These are phyloP conservation scores for Brachionichthys hirsutus DNA, from an alignment of 2,113 vertebrate genomes.

Conservation along the genomic window DNA sequence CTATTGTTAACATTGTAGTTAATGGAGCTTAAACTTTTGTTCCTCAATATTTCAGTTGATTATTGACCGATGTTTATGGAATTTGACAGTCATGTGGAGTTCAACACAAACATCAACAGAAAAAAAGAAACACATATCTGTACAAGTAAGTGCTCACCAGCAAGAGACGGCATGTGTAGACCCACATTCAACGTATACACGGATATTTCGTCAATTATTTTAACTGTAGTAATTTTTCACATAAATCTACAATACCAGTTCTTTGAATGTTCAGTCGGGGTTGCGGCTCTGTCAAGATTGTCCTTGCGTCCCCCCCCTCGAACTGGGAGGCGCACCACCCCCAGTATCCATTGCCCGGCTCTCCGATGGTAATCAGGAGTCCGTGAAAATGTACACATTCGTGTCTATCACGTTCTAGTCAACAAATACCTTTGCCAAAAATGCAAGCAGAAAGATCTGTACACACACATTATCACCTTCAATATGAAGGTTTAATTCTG, in stretches of 20 bases:
- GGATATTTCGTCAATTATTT: conserved; percentile 61
- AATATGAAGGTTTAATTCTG: conserved; percentile 85
- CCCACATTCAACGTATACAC: conserved; percentile 74
- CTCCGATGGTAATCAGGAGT: conserved; percentile 39
- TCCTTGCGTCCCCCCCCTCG: conserved; percentile 32
- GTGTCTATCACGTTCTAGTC: conserved; percentile 62
- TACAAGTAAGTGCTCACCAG: conserved; percentile 78
- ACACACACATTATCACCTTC: conserved; percentile 80
- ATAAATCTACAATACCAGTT: conserved; percentile 68
- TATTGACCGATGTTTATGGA: too few species aligned
- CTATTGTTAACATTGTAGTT: too few species aligned
- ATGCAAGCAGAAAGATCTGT: conserved; percentile 80
- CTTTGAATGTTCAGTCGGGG: conserved; percentile 38
- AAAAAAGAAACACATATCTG: conserved; percentile 69
- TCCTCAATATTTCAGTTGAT: too few species aligned
- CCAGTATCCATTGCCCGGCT: conserved; percentile 32
- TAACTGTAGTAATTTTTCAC: conserved; percentile 62
- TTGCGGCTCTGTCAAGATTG: conserved; percentile 31
- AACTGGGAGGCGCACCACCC: conserved; percentile 25
- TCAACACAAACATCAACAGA: conserved; percentile 58
- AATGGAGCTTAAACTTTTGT: too few species aligned
- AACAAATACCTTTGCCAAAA: conserved; percentile 75
- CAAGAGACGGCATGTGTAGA: conserved; percentile 72
- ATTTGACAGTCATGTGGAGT: too few species aligned
- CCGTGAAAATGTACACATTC: conserved; percentile 54